Evolutionary conservation across 2,888 invertebrate genomes (phyloP).

Genomic region (Thumatha senex): DNA sequence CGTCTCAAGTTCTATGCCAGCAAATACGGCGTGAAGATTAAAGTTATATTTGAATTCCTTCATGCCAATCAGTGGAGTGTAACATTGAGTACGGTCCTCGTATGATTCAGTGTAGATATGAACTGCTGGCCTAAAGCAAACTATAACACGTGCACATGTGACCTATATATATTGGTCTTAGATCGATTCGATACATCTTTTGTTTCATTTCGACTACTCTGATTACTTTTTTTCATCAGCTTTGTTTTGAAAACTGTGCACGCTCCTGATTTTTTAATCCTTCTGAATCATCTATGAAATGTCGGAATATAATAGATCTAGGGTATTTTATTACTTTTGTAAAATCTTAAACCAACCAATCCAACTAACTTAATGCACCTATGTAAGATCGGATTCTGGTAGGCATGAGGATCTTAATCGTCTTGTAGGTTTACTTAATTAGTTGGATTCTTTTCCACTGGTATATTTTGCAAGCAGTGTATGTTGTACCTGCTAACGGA

Average conservation of each 20-base stretch:
- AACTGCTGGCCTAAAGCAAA: neutral
- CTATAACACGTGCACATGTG: neutral
- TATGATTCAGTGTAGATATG: neutral
- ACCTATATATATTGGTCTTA: neutral
- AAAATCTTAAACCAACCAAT: no score
- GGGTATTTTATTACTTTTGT: no score
- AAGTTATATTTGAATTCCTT: constrained; percentile 3
- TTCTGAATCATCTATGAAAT: no score
- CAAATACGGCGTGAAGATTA: constrained; percentile 7
- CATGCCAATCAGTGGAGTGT: constrained; percentile 2
- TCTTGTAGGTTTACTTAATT: no score
- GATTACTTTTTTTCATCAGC: neutral
- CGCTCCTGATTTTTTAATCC: no score
- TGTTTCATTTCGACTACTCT: neutral
- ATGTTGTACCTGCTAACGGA: no score
- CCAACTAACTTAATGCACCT: no score
- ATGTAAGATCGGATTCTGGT: no score
- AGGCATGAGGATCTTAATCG: no score
- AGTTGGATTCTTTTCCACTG: no score
- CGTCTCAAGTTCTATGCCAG: neutral
- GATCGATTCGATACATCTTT: constrained; percentile 3
- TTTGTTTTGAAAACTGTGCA: neutral
- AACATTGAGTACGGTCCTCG: neutral
- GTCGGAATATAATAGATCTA: no score
- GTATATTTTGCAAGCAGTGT: no score